These are phyloP conservation scores for Zygogramma bicolorata DNA, from an alignment of 2,888 invertebrate genomes.

Conservation along the genomic window DNA sequence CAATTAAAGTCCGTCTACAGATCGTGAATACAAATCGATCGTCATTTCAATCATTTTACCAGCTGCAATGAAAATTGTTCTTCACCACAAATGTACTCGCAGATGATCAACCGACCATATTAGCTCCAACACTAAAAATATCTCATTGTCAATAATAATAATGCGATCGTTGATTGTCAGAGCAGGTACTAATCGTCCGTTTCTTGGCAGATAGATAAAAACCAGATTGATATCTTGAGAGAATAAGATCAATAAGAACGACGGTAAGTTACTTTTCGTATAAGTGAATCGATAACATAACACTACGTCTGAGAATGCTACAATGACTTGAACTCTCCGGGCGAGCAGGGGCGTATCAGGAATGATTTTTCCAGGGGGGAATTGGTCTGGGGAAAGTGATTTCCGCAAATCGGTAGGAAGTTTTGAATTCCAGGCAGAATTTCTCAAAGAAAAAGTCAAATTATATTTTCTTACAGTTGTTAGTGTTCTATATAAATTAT, in stretches of 20 bases:
- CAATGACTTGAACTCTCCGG: constrained; percentile 38
- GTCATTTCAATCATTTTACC: background rate
- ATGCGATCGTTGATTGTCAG: constrained; percentile 40
- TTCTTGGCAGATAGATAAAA: constrained; percentile 30
- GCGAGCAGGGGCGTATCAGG: constrained; percentile 15
- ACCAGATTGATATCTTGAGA: constrained; percentile 42
- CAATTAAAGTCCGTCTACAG: too few relatives aligned
- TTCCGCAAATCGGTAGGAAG: too few relatives aligned
- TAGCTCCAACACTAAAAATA: constrained; percentile 41
- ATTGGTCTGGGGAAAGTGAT: background rate
- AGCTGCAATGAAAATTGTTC: background rate
- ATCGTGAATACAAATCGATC: background rate
- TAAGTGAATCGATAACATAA: constrained; percentile 51
- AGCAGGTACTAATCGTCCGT: constrained; percentile 42
- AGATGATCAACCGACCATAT: constrained; percentile 18
- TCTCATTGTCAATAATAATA: constrained; percentile 43
- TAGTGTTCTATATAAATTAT: too few relatives aligned
- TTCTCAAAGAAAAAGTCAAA: too few relatives aligned
- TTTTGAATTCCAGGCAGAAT: too few relatives aligned
- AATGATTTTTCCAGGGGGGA: background rate
- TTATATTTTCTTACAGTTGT: too few relatives aligned
- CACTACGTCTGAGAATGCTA: constrained; percentile 49
- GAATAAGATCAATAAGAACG: constrained; percentile 39
- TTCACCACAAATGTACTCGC: background rate
- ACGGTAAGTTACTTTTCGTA: constrained; percentile 44